Base-by-base conservation (phyloP, 2,113 vertebrate genomes). In the Channa maculata region DNA sequence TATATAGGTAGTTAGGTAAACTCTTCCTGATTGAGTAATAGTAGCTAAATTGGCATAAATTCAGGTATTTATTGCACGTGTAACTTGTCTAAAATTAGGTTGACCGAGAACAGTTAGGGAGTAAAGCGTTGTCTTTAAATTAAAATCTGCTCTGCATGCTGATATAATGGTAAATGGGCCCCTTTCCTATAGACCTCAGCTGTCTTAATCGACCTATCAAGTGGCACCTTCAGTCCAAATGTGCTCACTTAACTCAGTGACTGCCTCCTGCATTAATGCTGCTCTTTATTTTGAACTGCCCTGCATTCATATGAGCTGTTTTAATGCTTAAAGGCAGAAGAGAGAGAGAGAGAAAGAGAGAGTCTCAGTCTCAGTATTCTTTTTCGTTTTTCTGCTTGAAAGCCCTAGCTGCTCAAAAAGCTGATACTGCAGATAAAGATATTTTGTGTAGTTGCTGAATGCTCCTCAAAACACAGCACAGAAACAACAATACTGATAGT, bases 1-100 rank as follows among this genome's bases (percentile, higher is more conserved):
- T 48, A 58, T 62, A 59, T 53, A 50, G 33, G 45, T 61, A 72
- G 38, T 77, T 44, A 41, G 59, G 69, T 60, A 62, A 57, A 66
- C 67, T 66, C 76, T 51, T 81, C 63, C 75, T 86, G 75, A 79
- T 63, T 76, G 61, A 77, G 66, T 78, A 63, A 67, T 15, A 53
- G 55, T 81, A 79, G 83, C 77, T 75, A 71, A 50, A 72, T 57
- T 71, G 64, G 45, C 61, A 61, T 64, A 49, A 44, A 39, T 81
- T 80, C 53, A n/a, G 24, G 13, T 52, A 52, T 85, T 86, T 80
- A 66, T 43, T 39, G 57, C 57, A 48, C 10, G 34, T 77, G 66
- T 60, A 34, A 50, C 62, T 52, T 48, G 1, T 24, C 24, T 24
- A 24, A 24, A 24, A 24, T 24, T 24, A 24, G 24, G 24, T 24